These are phyloP conservation scores for Linnaemya tessellans DNA, from an alignment of 2,888 invertebrate genomes.

Conservation along the genomic window DNA sequence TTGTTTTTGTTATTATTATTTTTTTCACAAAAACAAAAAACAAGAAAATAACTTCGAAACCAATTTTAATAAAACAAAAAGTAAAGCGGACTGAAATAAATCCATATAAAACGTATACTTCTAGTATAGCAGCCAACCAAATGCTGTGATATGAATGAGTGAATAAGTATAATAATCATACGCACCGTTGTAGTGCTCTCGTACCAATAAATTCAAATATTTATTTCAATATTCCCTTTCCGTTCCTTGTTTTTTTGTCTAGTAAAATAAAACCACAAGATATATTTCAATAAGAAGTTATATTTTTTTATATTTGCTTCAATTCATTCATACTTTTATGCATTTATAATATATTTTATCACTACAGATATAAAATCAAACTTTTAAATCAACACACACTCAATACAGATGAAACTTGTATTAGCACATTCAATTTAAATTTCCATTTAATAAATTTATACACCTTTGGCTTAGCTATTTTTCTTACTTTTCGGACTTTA, in stretches of 20 bases:
- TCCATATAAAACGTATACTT: constrained; percentile 30
- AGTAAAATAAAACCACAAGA: background rate
- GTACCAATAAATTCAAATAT: constrained; percentile 32
- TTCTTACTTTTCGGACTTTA: background rate
- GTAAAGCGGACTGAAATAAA: constrained; percentile 4
- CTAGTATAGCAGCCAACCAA: constrained; percentile 25
- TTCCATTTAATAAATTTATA: background rate
- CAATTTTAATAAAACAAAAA: constrained; percentile 31
- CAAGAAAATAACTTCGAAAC: constrained; percentile 22
- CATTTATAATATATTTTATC: constrained; percentile 4
- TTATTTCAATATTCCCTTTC: constrained; percentile 1
- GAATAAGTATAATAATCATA: constrained; percentile 39
- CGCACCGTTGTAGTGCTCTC: constrained; percentile 48
- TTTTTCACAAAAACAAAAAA: constrained; percentile 10
- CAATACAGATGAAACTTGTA: background rate
- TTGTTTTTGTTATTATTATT: constrained; percentile 33
- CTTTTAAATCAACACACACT: background rate
- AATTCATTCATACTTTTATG: no score
- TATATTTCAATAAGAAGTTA: constrained; percentile 3
- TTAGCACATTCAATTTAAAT: constrained; percentile 48
- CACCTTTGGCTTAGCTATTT: background rate
- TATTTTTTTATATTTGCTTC: background rate
- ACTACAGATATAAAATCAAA: background rate
- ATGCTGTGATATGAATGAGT: background rate
- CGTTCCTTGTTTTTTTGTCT: background rate